Evolutionary conservation across 2,888 invertebrate species (phyloP).

Genomic region (Macroteleia sp.): DNA sequence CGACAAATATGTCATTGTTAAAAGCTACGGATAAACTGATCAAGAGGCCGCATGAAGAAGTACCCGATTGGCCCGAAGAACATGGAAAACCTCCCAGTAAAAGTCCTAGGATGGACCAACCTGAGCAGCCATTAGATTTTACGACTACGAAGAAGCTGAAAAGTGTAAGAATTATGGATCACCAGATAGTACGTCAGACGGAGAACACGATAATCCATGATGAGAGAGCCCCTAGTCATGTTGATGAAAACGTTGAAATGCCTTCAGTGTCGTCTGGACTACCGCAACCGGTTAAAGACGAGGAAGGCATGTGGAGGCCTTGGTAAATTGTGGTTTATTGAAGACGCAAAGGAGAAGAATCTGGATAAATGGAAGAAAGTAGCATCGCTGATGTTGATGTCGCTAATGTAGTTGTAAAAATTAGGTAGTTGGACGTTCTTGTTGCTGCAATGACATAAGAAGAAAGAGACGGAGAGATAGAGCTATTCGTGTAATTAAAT

Average conservation of each 20-base stretch:
- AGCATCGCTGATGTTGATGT: constrained; percentile 26
- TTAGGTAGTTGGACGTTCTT: constrained; percentile 36
- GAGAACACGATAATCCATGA: constrained; percentile 67
- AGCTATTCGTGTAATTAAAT: constrained; percentile 8
- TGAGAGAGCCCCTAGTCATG: constrained; percentile 74
- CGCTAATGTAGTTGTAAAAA: constrained; percentile 32
- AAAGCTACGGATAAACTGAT: constrained; percentile 80
- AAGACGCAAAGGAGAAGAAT: constrained; percentile 3
- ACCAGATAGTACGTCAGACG: constrained; percentile 49
- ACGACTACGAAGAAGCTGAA: constrained; percentile 81
- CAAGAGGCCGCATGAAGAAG: constrained; percentile 79
- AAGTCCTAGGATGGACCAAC: constrained; percentile 74
- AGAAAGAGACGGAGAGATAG: no score
- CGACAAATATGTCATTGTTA: constrained; percentile 81
- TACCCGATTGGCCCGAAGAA: constrained; percentile 76
- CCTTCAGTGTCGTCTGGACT: constrained; percentile 70
- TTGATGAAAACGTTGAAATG: constrained; percentile 71
- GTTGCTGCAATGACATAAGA: constrained; percentile 30
- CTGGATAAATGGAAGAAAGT: constrained; percentile 1
- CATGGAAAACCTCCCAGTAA: constrained; percentile 65
- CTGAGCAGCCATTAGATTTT: constrained; percentile 81
- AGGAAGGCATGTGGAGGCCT: constrained; percentile 83
- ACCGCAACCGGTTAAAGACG: constrained; percentile 79
- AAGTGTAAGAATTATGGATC: constrained; percentile 65
- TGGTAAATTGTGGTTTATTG: constrained; percentile 72